Conservation (phyloP, 2,797 vertebrate genomes). For the Rhabdomys pumilio region DNA sequence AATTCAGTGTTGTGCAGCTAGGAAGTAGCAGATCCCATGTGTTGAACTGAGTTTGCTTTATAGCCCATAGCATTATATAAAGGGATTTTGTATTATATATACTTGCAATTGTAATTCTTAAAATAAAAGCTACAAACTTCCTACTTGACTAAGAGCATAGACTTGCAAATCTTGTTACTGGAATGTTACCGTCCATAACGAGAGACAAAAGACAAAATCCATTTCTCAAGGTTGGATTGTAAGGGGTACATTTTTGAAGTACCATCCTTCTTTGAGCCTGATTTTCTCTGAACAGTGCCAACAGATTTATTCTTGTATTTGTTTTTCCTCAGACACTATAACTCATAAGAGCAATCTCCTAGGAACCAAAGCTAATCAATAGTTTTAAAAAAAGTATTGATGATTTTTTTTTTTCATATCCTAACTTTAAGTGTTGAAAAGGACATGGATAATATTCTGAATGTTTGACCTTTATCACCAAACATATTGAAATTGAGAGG, state of each 20-base stretch:
- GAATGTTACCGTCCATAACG: background rate
- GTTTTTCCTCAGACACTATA: background rate
- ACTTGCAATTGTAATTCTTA: constrained; percentile 63
- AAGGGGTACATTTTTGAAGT: background rate
- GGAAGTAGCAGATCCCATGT: background rate
- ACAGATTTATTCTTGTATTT: constrained; percentile 48
- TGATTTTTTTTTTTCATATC: constrained; percentile 32
- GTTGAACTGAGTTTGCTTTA: constrained; percentile 24
- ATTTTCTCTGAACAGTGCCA: constrained; percentile 20
- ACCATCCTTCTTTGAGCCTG: constrained; percentile 29
- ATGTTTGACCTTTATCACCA: constrained; percentile 48
- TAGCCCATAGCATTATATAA: background rate
- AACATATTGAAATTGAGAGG: background rate
- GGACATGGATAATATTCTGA: constrained; percentile 32
- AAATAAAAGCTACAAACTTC: constrained; percentile 45
- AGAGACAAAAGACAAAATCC: constrained; percentile 36
- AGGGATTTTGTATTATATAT: constrained; percentile 34
- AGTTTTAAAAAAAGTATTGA: background rate
- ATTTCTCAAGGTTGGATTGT: background rate
- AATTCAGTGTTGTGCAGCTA: background rate
- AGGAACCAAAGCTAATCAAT: constrained; percentile 15
- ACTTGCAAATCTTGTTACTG: background rate
- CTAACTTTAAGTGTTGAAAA: constrained; percentile 52
- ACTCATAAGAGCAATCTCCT: background rate
- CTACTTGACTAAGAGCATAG: constrained; percentile 50